Evolutionary conservation across 2,888 invertebrate species (phyloP), one percentile per base, ranked within the genome.

Genomic region (Biston betularia): DNA sequence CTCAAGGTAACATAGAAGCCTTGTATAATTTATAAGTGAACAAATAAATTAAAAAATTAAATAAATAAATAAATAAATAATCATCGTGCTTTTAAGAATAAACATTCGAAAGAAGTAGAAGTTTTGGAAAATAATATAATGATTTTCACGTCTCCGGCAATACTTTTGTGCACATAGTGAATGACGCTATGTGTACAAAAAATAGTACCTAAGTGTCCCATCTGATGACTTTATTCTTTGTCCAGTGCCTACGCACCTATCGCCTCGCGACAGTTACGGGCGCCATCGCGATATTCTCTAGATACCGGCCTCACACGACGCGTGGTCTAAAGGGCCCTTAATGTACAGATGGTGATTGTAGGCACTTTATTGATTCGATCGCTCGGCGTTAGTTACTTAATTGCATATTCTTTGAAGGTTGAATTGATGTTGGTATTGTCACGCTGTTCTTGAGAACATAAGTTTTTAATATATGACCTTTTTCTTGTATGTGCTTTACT

Each of bases 301-400:
- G 89, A 89, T 90, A 88, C 73, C 73, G 89, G 62, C 91, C 92
- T 86, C 92, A 92, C 92, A 91, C 90, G 90, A 84, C 75, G 89
- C 75, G 46, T 48, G 45, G 46, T 50, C 73, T 74, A 72, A 71
- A 72, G 64, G 65, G 61, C 66, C 63, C 67, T 71, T 71, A 69
- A 75, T 74, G 73, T 75, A 80, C 75, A 69, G 69, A 71, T 77
- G 73, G 70, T 71, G 69, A 70, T 72, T 69, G 76, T 67, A 65
- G 55, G 49, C 60, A 68, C 70, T 74, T 73, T 74, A 71, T 74
- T 74, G 70, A 53, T 64, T 55, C 69, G 66, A 74, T 73, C 49
- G 62, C 62, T 63, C 24, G 35, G 48, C 40, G 67, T 54, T 63
- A 48, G 49, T 35, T 67, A 62, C 54, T 24, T 67, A 62, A 67